These are phyloP conservation scores for Paramormyrops kingsleyae DNA, from an alignment of 2,113 vertebrate genomes.

Conservation along the genomic window DNA sequence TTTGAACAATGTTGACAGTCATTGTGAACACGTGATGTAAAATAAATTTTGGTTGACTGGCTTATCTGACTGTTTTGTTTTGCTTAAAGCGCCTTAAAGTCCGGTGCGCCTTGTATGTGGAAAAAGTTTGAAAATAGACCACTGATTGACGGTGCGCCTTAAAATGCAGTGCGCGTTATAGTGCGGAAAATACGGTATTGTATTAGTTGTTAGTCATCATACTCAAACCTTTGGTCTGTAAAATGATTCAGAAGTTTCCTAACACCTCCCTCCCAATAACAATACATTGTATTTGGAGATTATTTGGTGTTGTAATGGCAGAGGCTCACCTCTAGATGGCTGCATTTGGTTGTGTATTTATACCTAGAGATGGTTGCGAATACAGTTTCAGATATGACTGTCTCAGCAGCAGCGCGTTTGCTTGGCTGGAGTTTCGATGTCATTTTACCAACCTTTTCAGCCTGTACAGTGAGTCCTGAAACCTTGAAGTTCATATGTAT, in stretches of 20 bases:
- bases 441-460: neutral
- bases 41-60: too few species aligned
- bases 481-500: neutral
- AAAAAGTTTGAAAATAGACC: too few species aligned
- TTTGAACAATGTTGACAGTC: too few species aligned
- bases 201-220: neutral
- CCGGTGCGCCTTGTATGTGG: too few species aligned
- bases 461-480: neutral
- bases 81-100: too few species aligned
- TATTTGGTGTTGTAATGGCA: neutral
- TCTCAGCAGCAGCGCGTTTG: neutral
- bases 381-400: neutral
- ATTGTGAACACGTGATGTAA: too few species aligned
- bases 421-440: neutral
- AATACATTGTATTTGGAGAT: neutral
- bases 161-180: too few species aligned
- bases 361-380: neutral
- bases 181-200: too few species aligned
- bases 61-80: too few species aligned
- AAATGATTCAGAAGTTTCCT: neutral
- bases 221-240: neutral
- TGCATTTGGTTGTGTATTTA: neutral
- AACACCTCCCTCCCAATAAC: neutral
- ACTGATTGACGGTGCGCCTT: too few species aligned
- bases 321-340: neutral